Evolutionary conservation across 2,113 vertebrate genomes (phyloP), one percentile per base, ranked within the genome.

Genomic region (Lamprotornis superbus): DNA sequence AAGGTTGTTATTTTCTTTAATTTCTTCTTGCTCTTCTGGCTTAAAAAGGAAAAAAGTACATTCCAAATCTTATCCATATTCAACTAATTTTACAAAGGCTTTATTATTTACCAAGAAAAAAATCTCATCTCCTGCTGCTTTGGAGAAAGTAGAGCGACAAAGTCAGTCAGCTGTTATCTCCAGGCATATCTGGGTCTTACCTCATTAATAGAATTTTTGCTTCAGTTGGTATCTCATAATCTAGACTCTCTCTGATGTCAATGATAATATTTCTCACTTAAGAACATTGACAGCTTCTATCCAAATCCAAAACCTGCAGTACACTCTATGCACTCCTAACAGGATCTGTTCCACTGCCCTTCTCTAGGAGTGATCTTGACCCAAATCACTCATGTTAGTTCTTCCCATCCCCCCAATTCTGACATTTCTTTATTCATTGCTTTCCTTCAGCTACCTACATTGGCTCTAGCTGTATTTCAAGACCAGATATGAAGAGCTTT

Each of bases 331-430:
- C 30, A 50, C 8, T 19, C 25, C 47, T 59, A 80, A 49, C 6
- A 60, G 33, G 11, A 57, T 42, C 25, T 71, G 15, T 47, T 80
- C 40, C 71, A 42, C 52, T 61, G 37, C 10, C 27, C 23, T 69
- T 52, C 50, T 49, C 42, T 76, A 23, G 16, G 67, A 61, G 24
- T 22, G 9, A 61, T 67, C 40, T 77, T 74, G 40, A 39, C 33
- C 20, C 59, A 78, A 47, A 90, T n/a, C 12, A 28, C 18, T 91
- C 40, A 4, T 22, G 53, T 31, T 60, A 30, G 52, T 74, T 40
- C 25, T 57, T 56, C 50, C 27, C n/a, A 35, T 2, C 11, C 18
- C 5, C 3, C 18, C 5, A 2, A 0, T 5, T 60, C 11, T 35
- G 7, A 15, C 6, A 15, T 61, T 89, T 75, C 31, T 61, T 57